A percentile compares a stretch with the other conserved stretches of the same genome.
phyloP scores from a whole-genome alignment of 2,888 invertebrate genomes.

The Pantelozetes paolii region DNA sequence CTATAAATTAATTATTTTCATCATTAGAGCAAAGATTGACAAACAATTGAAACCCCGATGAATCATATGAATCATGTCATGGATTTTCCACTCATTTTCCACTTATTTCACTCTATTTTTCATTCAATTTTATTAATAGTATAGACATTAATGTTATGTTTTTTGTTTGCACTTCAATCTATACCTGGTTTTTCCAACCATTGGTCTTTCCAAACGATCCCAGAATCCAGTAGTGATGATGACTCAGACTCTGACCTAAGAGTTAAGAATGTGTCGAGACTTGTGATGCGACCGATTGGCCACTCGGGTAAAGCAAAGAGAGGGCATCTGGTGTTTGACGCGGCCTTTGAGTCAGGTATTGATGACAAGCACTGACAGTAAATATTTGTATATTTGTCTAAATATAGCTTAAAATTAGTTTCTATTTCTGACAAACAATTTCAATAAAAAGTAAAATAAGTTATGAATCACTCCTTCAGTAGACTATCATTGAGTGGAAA shows the following conservation, averaged over 20 bases:
- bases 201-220: background rate
- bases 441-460: too few relatives aligned
- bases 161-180: too few relatives aligned
- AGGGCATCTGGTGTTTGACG: conserved; percentile 94
- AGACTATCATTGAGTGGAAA: too few relatives aligned
- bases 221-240: conserved; percentile 65
- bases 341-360: conserved; percentile 85
- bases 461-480: too few relatives aligned
- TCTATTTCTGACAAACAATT: too few relatives aligned
- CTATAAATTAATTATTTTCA: background rate
- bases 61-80: conserved; percentile 11
- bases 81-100: conserved; percentile 12
- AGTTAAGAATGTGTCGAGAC: conserved; percentile 81
- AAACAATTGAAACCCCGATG: background rate
- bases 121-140: conserved; percentile 34
- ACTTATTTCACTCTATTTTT: conserved; percentile 2
- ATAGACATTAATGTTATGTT: background rate
- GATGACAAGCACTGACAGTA: too few relatives aligned
- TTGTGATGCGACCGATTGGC: conserved; percentile 80
- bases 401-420: too few relatives aligned
- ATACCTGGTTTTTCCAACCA: conserved; percentile 12
- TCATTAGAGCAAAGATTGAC: background rate
- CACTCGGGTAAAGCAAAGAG: conserved; percentile 93
- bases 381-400: too few relatives aligned
- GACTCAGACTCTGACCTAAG: conserved; percentile 81